Evolutionary conservation across 2,888 invertebrate genomes (phyloP), one percentile per base, ranked within the genome.

Genomic region (Stramonita haemastoma): DNA sequence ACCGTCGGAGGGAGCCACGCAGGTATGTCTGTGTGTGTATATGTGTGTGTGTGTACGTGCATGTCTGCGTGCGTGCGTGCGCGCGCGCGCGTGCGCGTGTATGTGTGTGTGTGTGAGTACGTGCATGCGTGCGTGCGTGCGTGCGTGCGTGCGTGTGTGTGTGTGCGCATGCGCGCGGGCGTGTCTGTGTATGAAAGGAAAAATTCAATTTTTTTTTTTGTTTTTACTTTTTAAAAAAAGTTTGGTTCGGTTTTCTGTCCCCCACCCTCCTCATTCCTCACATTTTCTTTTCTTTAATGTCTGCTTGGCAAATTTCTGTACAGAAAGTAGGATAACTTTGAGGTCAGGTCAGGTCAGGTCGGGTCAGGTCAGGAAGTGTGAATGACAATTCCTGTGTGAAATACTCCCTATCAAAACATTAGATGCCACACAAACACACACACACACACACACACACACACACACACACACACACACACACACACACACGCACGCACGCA

Each of bases 81-180:
- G 70, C 73, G 87, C 32, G 70, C 36, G 34, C 73, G 66, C 36
- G 70, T 87, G 46, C 46, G 73, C 13, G 87, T 70, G 86, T 22
- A 19, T 36, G 81, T 81, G 81, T 36, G 34, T 81, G 36, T 36
- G 87, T 36, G 73, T 87, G 87, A 29, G 87, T 73, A 77, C 34
- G 87, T 87, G 87, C 34, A 34, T 87, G 70, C 36, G 73, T 73
- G 70, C 26, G 87, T 34, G 87, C 15, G 87, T 87, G 70, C 34
- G 87, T 66, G 34, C 34, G 87, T 66, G 87, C 73, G 73, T 77
- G 87, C 34, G 87, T 34, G 77, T 34, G 73, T 46, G 32, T 19
- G 56, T n/a, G n/a, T 4, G n/a, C 4, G 56, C n/a, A n/a, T n/a
- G n/a, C n/a, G 17, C 11, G 57, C 11, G 57, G 57, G 57, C 11